A percentile compares a stretch with the other conserved stretches of the same genome.
These are phyloP conservation scores for Falco concolor DNA, from an alignment of 2,797 vertebrate genomes.

Conservation along the genomic window DNA sequence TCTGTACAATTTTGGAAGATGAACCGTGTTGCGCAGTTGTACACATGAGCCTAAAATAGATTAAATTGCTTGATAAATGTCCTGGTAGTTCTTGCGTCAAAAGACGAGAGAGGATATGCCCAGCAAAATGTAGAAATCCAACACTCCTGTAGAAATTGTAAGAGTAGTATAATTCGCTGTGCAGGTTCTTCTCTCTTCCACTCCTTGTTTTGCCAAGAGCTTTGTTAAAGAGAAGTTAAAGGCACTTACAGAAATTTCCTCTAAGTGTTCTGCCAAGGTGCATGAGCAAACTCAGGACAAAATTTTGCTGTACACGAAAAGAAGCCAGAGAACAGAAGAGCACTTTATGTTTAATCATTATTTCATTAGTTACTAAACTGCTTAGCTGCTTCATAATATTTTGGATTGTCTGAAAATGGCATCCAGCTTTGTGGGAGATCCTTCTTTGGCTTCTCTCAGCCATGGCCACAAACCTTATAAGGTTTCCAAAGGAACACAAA, in stretches of 20 bases:
- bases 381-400: not conserved
- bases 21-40: not conserved
- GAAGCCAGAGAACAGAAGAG: constrained; percentile 27
- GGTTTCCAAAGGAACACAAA: not conserved
- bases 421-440: not conserved
- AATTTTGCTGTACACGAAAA: constrained; percentile 25
- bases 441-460: not conserved
- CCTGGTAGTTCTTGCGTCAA: not conserved
- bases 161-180: not conserved
- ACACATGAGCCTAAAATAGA: not conserved
- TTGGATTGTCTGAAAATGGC: not conserved
- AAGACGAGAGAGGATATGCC: not conserved
- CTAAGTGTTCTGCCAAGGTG: constrained; percentile 15
- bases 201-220: not conserved
- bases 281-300: constrained; percentile 22
- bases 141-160: not conserved
- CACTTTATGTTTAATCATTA: constrained; percentile 40
- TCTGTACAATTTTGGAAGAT: constrained; percentile 29
- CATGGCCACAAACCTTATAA: not conserved
- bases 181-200: not conserved
- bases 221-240: constrained; percentile 24
- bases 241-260: not conserved
- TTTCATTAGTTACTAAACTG: constrained; percentile 38
- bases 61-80: not conserved
- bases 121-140: not conserved